Conservation (phyloP, 1,140 invertebrate genomes). For the Drosophila orena region DNA sequence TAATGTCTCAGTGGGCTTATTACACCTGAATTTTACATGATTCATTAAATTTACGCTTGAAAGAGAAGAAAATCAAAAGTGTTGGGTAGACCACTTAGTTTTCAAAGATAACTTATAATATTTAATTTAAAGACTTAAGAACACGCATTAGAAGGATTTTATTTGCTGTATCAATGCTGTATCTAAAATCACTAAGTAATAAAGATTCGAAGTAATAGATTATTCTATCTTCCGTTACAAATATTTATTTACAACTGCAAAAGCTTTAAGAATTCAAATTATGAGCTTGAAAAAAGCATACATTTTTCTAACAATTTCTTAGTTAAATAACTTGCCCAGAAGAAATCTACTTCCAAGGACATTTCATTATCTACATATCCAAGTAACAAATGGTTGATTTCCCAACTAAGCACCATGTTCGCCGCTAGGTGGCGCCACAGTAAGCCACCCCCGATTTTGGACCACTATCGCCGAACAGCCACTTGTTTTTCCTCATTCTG, state of each 20-base stretch:
- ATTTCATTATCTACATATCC: no score
- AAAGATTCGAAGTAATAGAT: no score
- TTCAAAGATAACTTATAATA: neutral
- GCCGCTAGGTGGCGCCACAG: slow-evolving; percentile 45
- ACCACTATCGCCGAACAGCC: slow-evolving; percentile 5
- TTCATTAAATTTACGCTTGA: neutral
- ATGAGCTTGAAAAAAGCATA: neutral
- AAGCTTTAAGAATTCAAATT: no score
- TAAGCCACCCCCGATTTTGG: slow-evolving; percentile 39
- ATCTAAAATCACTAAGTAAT: no score
- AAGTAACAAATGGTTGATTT: neutral
- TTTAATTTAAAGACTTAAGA: neutral
- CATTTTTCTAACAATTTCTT: no score
- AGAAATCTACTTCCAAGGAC: no score
- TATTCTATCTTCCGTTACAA: no score
- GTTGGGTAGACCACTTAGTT: neutral
- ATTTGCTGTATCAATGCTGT: no score
- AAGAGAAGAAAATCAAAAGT: neutral
- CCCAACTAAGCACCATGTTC: neutral
- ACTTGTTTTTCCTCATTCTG: slow-evolving; percentile 65
- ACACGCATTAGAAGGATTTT: no score
- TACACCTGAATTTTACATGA: slow-evolving; percentile 38
- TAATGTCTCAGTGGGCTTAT: slow-evolving; percentile 23
- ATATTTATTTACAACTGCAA: no score
- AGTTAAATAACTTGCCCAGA: no score